Evolutionary conservation across 2,797 vertebrate genomes (phyloP), one percentile per base, ranked within the genome.

Genomic region (Cyprinella venusta): DNA sequence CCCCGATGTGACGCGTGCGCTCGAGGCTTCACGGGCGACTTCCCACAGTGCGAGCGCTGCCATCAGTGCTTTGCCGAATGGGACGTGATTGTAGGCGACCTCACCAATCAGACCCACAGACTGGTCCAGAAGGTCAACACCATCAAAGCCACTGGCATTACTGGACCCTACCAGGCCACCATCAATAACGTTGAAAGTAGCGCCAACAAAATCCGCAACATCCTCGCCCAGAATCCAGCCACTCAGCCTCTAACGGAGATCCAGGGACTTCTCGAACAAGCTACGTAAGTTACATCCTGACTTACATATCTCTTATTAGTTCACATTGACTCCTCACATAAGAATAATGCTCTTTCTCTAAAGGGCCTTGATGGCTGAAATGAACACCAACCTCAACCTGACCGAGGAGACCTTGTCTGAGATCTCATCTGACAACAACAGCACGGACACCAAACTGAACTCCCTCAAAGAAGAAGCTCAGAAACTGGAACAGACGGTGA

Each of bases 41-140:
- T 98, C 87, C 98, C 98, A 0, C 88, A 96, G 88, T 99, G 98
- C 0, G 80, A 84, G 1, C 97, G 94, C 0, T 99, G 98, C 90
- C 98, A 99, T 89, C 94, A 96, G 90, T 99, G 98, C 91, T 99
- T 99, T 0, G 90, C 95, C 0, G 94, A 97, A 26, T 99, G 98
- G 98, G 97, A 99, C 0, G 61, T 90, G 12, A 90, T 96, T 71
- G 88, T 99, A 0, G 88, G 94, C 0, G 96, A 97, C 88, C 87
- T 99, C 88, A 94, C 96, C 87, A 98, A 97, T 80, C 96, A 93
- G 92, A 99, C 97, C 8, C 96, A 96, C 89, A 94, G 92, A 61
- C 95, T 99, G 61, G 91, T 98, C 86, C 95, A 96, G 85, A 97
- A 94, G 88, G 95, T 97, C 74, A 96, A 96, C 24, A 89, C 95